Evolutionary conservation across 2,797 vertebrate species (phyloP).

Genomic region (Danio choprae): DNA sequence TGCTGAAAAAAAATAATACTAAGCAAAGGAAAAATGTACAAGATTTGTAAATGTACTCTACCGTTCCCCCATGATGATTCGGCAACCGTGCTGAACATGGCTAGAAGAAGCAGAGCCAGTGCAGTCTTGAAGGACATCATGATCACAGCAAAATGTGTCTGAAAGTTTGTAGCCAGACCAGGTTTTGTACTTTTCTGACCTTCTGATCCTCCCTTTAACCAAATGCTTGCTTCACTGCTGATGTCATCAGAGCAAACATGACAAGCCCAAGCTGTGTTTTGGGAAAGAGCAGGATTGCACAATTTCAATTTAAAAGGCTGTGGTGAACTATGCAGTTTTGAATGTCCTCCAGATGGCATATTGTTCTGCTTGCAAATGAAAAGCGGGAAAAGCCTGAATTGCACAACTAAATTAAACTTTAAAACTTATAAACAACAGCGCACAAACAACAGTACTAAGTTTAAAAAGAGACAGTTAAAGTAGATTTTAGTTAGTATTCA

Average conservation of each 20-base stretch:
- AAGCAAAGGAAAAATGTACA: neutral
- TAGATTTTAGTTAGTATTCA: no score
- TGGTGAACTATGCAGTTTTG: neutral
- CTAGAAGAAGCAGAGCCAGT: slow-evolving; percentile 51
- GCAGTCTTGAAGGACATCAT: slow-evolving; percentile 49
- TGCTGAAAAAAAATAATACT: neutral
- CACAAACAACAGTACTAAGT: neutral
- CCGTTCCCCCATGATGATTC: slow-evolving; percentile 59
- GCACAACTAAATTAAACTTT: neutral
- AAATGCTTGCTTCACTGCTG: slow-evolving; percentile 2
- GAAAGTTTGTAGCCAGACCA: neutral
- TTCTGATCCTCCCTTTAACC: neutral
- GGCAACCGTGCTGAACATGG: slow-evolving; percentile 41
- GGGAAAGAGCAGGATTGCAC: slow-evolving; percentile 39
- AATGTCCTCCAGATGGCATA: neutral
- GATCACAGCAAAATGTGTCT: neutral
- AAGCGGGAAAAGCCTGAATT: neutral
- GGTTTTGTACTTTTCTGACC: slow-evolving; percentile 34
- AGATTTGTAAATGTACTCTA: slow-evolving; percentile 37
- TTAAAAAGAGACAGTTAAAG: neutral
- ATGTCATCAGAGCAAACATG: slow-evolving; percentile 14
- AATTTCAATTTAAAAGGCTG: neutral
- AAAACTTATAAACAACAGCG: neutral
- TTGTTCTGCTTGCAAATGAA: neutral
- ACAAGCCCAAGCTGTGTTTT: neutral